These are phyloP conservation scores for Camponotus vicinus DNA, from an alignment of 1,140 invertebrate genomes.

Conservation along the genomic window DNA sequence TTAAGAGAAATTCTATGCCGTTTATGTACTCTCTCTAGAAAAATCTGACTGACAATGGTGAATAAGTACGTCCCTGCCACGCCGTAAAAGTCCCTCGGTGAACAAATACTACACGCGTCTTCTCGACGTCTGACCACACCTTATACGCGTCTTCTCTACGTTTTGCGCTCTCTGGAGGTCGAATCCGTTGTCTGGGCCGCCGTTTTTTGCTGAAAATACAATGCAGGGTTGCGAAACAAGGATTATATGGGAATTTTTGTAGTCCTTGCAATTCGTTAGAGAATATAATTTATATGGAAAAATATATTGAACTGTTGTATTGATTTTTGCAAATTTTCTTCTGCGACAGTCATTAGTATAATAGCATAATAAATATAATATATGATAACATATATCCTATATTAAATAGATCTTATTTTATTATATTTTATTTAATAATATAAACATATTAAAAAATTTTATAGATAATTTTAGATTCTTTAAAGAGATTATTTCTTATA, in stretches of 20 bases:
- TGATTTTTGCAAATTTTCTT: not conserved
- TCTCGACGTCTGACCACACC: constrained; percentile 33
- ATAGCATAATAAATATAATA: not conserved
- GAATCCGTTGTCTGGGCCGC: constrained; percentile 9
- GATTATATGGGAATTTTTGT: no score
- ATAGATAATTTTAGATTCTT: not conserved
- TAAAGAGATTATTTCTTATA: not conserved
- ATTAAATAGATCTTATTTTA: not conserved
- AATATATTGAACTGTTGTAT: not conserved
- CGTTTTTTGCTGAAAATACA: constrained; percentile 33
- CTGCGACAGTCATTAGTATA: not conserved
- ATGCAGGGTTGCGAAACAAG: constrained; percentile 2
- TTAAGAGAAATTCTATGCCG: not conserved
- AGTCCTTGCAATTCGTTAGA: not conserved
- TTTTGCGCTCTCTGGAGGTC: constrained; percentile 18
- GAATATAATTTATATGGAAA: not conserved
- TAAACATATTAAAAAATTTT: not conserved
- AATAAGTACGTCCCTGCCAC: constrained; percentile 17
- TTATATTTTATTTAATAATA: not conserved
- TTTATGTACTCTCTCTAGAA: not conserved
- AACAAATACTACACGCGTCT: constrained; percentile 60
- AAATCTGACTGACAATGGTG: constrained; percentile 21
- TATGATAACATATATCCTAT: not conserved
- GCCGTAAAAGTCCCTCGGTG: constrained; percentile 59
- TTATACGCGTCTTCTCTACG: constrained; percentile 15